Evolutionary conservation across 2,888 invertebrate genomes (phyloP).

Genomic region (Sericinus montela): DNA sequence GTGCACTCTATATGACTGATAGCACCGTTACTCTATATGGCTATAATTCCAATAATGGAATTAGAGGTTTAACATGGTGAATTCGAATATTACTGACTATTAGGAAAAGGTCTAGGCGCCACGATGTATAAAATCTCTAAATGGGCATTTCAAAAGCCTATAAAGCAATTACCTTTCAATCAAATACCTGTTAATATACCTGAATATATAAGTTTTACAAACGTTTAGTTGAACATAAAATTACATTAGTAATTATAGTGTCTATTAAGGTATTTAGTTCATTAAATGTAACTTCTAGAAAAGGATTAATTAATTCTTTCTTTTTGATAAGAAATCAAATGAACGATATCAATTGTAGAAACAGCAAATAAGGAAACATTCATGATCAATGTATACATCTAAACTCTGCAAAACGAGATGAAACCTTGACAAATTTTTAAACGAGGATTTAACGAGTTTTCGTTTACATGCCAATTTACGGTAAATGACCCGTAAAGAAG

Average conservation of each 20-base stretch:
- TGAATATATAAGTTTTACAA: slow-evolving; percentile 3
- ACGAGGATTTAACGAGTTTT: slow-evolving; percentile 6
- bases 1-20: too few relatives aligned
- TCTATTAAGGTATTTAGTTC: too few relatives aligned
- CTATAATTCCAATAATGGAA: neutral
- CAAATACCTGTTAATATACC: neutral
- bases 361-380: too few relatives aligned
- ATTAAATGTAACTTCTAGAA: too few relatives aligned
- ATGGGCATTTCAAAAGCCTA: neutral
- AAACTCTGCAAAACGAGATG: too few relatives aligned
- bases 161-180: slow-evolving; percentile 15
- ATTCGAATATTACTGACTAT: slow-evolving; percentile 31
- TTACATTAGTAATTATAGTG: slow-evolving; percentile 2
- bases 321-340: too few relatives aligned
- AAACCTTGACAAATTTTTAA: neutral
- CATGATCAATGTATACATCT: too few relatives aligned
- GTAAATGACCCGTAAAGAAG: slow-evolving; percentile 1
- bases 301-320: too few relatives aligned
- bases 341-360: too few relatives aligned
- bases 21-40: neutral
- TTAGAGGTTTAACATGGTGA: neutral
- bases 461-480: slow-evolving; percentile 1
- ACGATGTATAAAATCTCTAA: slow-evolving; percentile 20
- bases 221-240: slow-evolving; percentile 1
- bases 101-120: slow-evolving; percentile 58